phyloP scores from a whole-genome alignment of 1,140 invertebrate genomes.

The Pygmarrhopalites habei region DNA sequence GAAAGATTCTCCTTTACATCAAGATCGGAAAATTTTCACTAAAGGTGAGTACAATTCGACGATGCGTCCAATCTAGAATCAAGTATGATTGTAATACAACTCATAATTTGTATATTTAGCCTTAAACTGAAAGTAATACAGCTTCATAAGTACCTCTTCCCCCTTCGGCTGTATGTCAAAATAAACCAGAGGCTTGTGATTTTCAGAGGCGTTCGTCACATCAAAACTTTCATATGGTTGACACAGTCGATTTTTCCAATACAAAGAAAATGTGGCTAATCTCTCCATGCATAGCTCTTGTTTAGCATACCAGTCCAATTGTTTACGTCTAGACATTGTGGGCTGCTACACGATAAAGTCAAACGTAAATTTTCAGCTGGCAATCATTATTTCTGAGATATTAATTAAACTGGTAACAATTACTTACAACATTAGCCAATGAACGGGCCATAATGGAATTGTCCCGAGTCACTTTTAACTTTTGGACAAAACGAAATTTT shows the following conservation, averaged over 20 bases:
- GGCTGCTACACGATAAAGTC: slow-evolving; percentile 7
- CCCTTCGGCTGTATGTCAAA: too few relatives aligned
- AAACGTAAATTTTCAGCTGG: background rate
- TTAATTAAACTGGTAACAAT: too few relatives aligned
- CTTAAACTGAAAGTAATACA: too few relatives aligned
- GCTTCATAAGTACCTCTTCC: too few relatives aligned
- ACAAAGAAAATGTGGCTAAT: slow-evolving; percentile 23
- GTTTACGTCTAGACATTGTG: slow-evolving; percentile 5
- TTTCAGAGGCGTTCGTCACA: slow-evolving; percentile 2
- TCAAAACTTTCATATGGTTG: slow-evolving; percentile 11
- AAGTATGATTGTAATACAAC: too few relatives aligned
- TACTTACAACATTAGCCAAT: background rate
- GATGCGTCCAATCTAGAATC: slow-evolving; percentile 71
- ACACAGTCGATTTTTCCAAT: slow-evolving; percentile 23
- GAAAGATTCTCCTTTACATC: slow-evolving; percentile 89
- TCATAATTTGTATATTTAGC: too few relatives aligned
- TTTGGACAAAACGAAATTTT: background rate
- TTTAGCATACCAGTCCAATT: slow-evolving; percentile 20
- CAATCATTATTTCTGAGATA: too few relatives aligned
- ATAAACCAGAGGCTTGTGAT: slow-evolving; percentile 19
- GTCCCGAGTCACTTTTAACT: background rate
- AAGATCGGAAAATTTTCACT: slow-evolving; percentile 83
- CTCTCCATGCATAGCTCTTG: slow-evolving; percentile 24
- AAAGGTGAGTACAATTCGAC: slow-evolving; percentile 75
- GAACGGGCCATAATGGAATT: background rate